These are phyloP conservation scores for Ctenomys sociabilis DNA, from an alignment of 2,113 vertebrate genomes.

Conservation along the genomic window DNA sequence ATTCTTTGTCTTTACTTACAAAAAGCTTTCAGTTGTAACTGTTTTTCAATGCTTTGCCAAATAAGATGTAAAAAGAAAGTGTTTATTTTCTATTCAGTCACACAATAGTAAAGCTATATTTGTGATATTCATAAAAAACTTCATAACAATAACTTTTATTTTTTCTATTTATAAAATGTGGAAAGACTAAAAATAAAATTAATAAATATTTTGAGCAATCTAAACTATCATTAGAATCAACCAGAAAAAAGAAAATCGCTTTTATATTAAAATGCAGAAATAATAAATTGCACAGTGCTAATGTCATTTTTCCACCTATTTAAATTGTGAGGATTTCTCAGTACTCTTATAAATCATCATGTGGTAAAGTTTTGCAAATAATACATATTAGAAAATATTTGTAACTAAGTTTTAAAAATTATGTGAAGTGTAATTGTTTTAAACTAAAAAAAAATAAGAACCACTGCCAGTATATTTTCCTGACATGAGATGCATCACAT, in stretches of 20 bases:
- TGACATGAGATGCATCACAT: not conserved
- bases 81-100: conserved; percentile 57
- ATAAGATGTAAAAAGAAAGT: conserved; percentile 62
- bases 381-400: conserved; percentile 8
- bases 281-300: conserved; percentile 6
- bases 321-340: not conserved
- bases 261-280: conserved; percentile 40
- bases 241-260: not conserved
- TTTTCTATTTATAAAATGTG: conserved; percentile 61
- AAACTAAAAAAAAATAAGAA: conserved; percentile 60
- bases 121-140: not conserved
- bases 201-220: not conserved
- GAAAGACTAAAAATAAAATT: conserved; percentile 4
- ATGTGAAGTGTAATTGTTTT: not conserved
- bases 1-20: conserved; percentile 63
- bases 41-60: conserved; percentile 61
- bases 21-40: conserved; percentile 64
- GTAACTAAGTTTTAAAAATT: conserved; percentile 20
- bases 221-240: not conserved
- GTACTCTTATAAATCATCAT: not conserved
- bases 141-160: conserved; percentile 45
- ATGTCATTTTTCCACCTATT: not conserved
- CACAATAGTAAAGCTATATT: conserved; percentile 34
- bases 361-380: not conserved
- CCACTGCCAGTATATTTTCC: not conserved